These are phyloP conservation scores for Phenacoccus solenopsis DNA, from an alignment of 1,140 invertebrate species.

Conservation along the genomic window DNA sequence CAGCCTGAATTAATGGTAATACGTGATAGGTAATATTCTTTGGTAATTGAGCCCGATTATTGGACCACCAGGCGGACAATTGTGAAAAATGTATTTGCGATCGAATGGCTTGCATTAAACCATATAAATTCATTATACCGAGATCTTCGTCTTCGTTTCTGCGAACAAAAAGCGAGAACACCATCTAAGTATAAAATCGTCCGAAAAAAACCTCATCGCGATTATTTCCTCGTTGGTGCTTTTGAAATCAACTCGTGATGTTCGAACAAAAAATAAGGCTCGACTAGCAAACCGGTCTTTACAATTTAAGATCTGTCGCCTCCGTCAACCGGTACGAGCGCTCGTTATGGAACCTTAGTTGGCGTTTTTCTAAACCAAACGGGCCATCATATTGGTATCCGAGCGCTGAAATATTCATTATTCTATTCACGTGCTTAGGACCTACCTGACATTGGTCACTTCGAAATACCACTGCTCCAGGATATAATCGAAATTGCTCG, in stretches of 20 bases:
- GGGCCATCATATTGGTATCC: no score
- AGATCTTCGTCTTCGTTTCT: constrained; percentile 19
- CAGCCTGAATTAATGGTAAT: constrained; percentile 42
- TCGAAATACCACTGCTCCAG: constrained; percentile 63
- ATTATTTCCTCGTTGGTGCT: no score
- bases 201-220: no score
- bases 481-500: constrained; percentile 40
- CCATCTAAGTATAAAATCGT: no score
- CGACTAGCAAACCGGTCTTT: no score
- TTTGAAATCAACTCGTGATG: no score
- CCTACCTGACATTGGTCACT: constrained; percentile 47
- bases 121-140: constrained; percentile 45
- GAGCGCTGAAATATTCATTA: no score
- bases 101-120: constrained; percentile 78
- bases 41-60: constrained; percentile 38
- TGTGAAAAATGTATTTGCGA: constrained; percentile 95
- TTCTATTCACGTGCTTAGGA: constrained; percentile 18
- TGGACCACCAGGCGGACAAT: constrained; percentile 72
- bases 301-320: no score
- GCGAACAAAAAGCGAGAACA: constrained; percentile 14
- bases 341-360: no score
- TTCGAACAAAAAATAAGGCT: no score
- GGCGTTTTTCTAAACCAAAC: no score
- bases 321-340: no score
- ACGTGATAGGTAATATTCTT: constrained; percentile 41